Evolutionary conservation across 2,113 vertebrate genomes (phyloP).

Genomic region (Panthera uncia): DNA sequence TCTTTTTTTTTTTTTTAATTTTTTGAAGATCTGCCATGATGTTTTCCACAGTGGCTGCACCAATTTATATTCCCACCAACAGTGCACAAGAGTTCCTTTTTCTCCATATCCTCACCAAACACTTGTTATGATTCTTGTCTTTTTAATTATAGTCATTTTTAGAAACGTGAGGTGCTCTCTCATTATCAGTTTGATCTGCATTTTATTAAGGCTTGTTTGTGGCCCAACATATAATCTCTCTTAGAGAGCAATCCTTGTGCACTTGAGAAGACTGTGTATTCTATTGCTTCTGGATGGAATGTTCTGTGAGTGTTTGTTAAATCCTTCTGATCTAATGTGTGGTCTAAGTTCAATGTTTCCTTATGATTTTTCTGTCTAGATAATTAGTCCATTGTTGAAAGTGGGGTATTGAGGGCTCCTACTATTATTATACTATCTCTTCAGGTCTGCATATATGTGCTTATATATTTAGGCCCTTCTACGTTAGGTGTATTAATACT

Average conservation of each 20-base stretch:
- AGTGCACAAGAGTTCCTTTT: background rate
- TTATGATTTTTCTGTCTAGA: background rate
- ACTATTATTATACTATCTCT: background rate
- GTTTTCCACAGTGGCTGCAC: background rate
- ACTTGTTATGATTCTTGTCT: background rate
- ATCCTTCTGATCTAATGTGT: background rate
- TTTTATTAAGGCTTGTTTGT: background rate
- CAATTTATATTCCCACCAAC: background rate
- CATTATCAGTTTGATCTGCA: background rate
- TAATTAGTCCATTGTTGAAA: background rate
- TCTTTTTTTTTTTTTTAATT: background rate
- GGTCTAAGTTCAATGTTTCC: background rate
- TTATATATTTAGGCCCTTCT: background rate
- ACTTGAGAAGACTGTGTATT: background rate
- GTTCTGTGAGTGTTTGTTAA: background rate
- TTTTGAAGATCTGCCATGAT: background rate
- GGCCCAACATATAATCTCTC: background rate
- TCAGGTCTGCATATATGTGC: background rate
- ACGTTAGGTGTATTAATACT: background rate
- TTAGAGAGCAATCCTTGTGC: background rate
- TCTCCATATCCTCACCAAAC: background rate
- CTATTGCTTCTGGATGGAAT: background rate
- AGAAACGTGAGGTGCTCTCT: background rate
- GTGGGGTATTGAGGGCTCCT: background rate
- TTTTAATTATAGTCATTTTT: background rate